Percentiles rank a stretch among this genome's conserved stretches.
These are phyloP conservation scores for Rachycentron canadum DNA, from an alignment of 2,797 vertebrate genomes.

Conservation along the genomic window DNA sequence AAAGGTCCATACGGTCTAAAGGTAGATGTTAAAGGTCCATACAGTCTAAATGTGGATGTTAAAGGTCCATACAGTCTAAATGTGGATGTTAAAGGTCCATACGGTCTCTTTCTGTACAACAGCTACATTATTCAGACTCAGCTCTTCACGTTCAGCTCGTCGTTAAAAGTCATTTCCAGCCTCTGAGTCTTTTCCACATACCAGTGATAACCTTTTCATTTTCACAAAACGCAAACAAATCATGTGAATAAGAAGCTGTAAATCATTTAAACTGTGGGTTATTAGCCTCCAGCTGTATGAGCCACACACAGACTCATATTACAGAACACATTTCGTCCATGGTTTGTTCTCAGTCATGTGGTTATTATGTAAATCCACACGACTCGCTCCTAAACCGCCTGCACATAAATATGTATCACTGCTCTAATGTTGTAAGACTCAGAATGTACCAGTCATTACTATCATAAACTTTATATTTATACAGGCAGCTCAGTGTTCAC, in stretches of 20 bases:
- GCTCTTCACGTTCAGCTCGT: neutral
- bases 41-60: no score
- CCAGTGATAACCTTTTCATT: conserved; percentile 1
- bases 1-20: no score
- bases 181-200: neutral
- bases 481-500: neutral
- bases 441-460: neutral
- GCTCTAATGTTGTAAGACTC: neutral
- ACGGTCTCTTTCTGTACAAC: no score
- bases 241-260: neutral
- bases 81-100: no score
- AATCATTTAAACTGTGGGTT: conserved; percentile 4
- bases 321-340: neutral
- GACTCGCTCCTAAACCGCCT: neutral
- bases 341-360: conserved; percentile 11
- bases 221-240: conserved; percentile 12
- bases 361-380: conserved; percentile 35
- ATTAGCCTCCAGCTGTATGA: conserved; percentile 4
- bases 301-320: neutral
- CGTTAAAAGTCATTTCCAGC: neutral
- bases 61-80: no score
- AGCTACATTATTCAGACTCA: neutral
- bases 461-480: neutral
- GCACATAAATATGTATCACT: conserved; percentile 8
- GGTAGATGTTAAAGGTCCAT: no score